Evolutionary conservation across 2,113 vertebrate species (phyloP).

Genomic region (Cavia aperea): DNA sequence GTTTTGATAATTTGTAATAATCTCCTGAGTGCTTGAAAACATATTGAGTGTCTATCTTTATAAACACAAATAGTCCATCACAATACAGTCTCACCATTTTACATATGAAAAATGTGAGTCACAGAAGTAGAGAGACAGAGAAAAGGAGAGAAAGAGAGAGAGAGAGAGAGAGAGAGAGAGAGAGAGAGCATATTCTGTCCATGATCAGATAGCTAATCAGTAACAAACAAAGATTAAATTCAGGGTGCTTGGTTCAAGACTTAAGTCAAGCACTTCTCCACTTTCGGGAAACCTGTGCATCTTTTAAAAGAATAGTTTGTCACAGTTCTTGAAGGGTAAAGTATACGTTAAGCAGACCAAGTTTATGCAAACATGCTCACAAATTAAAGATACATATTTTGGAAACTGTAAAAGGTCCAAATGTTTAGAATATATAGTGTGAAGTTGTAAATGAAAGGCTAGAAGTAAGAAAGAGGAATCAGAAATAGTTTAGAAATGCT

Average conservation of each 20-base stretch:
- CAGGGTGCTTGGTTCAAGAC: not conserved
- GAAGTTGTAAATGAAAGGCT: constrained; percentile 35
- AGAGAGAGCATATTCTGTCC: not conserved
- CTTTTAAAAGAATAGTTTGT: not conserved
- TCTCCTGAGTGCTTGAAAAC: not conserved
- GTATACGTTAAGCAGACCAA: constrained; percentile 20
- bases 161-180: not conserved
- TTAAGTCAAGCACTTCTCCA: not conserved
- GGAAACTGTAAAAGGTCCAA: constrained; percentile 26
- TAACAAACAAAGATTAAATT: not conserved
- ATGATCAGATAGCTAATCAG: not conserved
- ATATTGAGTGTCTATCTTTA: not conserved
- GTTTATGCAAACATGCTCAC: not conserved
- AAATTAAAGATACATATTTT: constrained; percentile 21
- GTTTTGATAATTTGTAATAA: not conserved
- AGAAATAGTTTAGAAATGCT: constrained; percentile 26
- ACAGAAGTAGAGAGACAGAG: no score
- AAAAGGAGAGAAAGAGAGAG: not conserved
- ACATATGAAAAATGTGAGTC: not conserved
- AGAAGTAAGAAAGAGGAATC: constrained; percentile 39
- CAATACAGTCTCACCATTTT: not conserved
- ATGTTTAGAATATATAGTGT: constrained; percentile 18
- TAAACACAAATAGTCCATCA: not conserved
- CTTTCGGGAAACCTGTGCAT: not conserved
- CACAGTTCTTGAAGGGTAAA: not conserved